These are phyloP conservation scores for Holacanthus passer DNA, from an alignment of 2,113 vertebrate genomes.

Conservation along the genomic window DNA sequence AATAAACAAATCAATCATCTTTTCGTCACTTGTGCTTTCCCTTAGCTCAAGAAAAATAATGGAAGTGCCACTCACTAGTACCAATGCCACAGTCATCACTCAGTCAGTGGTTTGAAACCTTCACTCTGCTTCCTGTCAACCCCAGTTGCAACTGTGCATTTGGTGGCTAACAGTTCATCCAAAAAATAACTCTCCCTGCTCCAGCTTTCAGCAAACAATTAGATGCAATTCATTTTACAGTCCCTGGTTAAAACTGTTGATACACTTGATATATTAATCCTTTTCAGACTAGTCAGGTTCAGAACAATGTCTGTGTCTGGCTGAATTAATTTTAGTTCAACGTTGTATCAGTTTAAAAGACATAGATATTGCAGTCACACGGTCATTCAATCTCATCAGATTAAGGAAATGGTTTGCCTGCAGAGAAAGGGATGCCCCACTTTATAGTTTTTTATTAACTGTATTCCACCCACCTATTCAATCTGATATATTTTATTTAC, in stretches of 20 bases:
- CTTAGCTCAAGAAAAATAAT: conserved; percentile 11
- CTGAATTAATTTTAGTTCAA: background rate
- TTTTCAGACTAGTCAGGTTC: conserved; percentile 8
- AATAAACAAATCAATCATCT: conserved; percentile 16
- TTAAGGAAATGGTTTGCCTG: background rate
- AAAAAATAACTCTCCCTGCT: conserved; percentile 10
- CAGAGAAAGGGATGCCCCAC: background rate
- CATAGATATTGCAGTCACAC: background rate
- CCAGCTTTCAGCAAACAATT: conserved; percentile 26
- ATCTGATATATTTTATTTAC: conserved; percentile 28
- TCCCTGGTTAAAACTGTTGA: conserved; percentile 11
- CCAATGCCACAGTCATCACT: conserved; percentile 1
- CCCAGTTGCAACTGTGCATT: background rate
- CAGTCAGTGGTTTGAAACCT: background rate
- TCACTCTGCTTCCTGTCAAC: background rate
- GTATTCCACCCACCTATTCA: conserved; percentile 4
- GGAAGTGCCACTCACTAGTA: background rate
- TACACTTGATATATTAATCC: background rate
- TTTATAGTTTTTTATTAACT: background rate
- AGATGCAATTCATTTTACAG: background rate
- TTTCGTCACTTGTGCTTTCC: conserved; percentile 5
- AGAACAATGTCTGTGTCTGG: conserved; percentile 7
- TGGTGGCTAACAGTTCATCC: background rate
- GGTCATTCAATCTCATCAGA: background rate
- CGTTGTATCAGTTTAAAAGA: background rate